A percentile compares a stretch with the other conserved stretches of the same genome.
phyloP scores from a whole-genome alignment of 2,797 vertebrate genomes.

The Clarias pachynema region DNA sequence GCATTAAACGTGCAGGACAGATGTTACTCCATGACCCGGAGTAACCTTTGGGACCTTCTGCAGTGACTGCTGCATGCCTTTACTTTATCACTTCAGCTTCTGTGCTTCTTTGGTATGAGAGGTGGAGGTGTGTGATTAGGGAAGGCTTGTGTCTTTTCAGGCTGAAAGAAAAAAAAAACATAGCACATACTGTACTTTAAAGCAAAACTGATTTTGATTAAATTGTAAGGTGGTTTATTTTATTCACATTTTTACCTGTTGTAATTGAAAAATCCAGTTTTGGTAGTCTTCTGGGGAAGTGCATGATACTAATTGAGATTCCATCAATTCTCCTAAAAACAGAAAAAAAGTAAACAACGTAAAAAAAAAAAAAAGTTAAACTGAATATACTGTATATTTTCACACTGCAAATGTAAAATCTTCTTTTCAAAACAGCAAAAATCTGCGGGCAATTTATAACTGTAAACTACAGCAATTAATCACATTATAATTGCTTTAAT shows the following conservation, averaged over 20 bases:
- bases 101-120: slow-evolving; percentile 71
- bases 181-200: background rate
- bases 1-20: background rate
- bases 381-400: background rate
- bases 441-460: background rate
- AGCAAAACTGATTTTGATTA: background rate
- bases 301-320: slow-evolving; percentile 78
- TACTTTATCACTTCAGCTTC: slow-evolving; percentile 64
- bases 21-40: background rate
- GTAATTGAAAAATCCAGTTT: slow-evolving; percentile 81
- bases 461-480: background rate
- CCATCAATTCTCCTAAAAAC: slow-evolving; percentile 77
- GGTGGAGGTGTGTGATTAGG: slow-evolving; percentile 66
- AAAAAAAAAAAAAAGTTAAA: background rate
- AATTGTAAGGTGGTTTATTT: background rate
- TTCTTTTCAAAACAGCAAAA: background rate
- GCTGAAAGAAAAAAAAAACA: slow-evolving; percentile 64
- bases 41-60: background rate
- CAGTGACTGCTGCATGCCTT: background rate
- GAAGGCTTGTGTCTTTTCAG: slow-evolving; percentile 62
- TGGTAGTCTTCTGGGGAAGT: slow-evolving; percentile 77
- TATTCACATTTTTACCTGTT: slow-evolving; percentile 71
- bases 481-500: background rate
- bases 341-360: background rate
- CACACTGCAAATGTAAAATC: background rate